These are phyloP conservation scores for Bombus picipes DNA, from an alignment of 1,140 invertebrate genomes.

Conservation along the genomic window DNA sequence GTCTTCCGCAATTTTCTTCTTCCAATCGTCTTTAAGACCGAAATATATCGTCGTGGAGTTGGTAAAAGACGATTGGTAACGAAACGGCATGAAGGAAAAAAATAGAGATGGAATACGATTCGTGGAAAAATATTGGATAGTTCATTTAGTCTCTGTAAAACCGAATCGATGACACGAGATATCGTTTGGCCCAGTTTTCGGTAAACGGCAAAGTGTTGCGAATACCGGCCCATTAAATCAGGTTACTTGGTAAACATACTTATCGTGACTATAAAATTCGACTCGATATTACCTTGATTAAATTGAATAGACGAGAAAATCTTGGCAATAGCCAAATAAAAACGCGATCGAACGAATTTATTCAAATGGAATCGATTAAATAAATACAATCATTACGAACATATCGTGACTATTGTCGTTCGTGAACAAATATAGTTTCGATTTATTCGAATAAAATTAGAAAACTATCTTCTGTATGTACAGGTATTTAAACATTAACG, in stretches of 20 bases:
- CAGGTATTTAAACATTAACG: neutral
- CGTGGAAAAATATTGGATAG: conserved; percentile 47
- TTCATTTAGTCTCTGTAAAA: conserved; percentile 36
- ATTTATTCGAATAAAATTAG: neutral
- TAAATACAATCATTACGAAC: neutral
- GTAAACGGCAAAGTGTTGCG: conserved; percentile 57
- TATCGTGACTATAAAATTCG: conserved; percentile 40
- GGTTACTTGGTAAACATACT: conserved; percentile 42
- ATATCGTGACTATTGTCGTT: conserved; percentile 9
- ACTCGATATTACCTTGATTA: conserved; percentile 26
- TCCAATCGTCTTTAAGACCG: neutral
- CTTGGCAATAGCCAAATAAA: neutral
- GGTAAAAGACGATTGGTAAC: neutral
- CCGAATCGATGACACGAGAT: conserved; percentile 69
- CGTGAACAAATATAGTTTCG: neutral
- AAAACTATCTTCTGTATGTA: neutral
- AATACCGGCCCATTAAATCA: conserved; percentile 33
- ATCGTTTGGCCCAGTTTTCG: conserved; percentile 72
- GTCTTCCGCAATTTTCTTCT: neutral
- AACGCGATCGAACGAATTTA: conserved; percentile 30
- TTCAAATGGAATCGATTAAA: conserved; percentile 1
- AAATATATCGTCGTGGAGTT: neutral
- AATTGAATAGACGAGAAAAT: neutral
- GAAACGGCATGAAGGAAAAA: neutral
- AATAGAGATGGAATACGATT: neutral